Base-by-base conservation (phyloP, 2,888 invertebrate species). In the Spilosoma lubricipeda region DNA sequence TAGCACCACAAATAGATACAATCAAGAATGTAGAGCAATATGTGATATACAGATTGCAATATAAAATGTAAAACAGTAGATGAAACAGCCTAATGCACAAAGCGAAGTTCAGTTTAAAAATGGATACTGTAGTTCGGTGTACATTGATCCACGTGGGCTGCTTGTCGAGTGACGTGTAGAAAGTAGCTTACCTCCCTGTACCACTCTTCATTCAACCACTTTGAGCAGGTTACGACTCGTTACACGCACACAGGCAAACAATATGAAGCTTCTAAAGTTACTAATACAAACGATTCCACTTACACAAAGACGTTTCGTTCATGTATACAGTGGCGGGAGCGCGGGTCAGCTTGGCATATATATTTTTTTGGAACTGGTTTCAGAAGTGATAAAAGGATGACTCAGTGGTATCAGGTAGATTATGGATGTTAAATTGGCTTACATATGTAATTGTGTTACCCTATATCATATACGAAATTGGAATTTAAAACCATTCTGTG, bases 141-240 rank as follows among this genome's bases (percentile, higher is more conserved):
- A 89, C 88, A 88, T 87, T 86, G 81, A 85, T 84, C 91, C 90
- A 91, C 91, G 90, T 92, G 91, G 87, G 79, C 76, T 81, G 85
- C 83, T 85, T 83, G 89, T 83, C 82, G 87, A 84, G 79, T 87
- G 88, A 89, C 91, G 89, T 90, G 92, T 95, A 95, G 95, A 95
- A 95, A 95, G 95, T 94, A 93, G 94, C 93, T 92, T 93, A 92
- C 94, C 93, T 93, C 93, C 33, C 91, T 93, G 91, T 88, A 91
- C 93, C 91, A 92, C 93, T 94, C 94, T 94, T 94, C 94, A 95
- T 95, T 95, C 93, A 95, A 88, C 90, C 89, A 90, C 89, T 89
- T 86, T 86, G 92, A 94, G 94, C 95, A 94, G 93, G 95, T 95
- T 94, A 90, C 90, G 88, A 92, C 92, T 92, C 86, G 93, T 89